Evolutionary conservation across 30 jellyfish, hydroid and myxozoan genomes (phyloP), one percentile per base, ranked within the genome.

Genomic region (Cassiopea xamachana): DNA sequence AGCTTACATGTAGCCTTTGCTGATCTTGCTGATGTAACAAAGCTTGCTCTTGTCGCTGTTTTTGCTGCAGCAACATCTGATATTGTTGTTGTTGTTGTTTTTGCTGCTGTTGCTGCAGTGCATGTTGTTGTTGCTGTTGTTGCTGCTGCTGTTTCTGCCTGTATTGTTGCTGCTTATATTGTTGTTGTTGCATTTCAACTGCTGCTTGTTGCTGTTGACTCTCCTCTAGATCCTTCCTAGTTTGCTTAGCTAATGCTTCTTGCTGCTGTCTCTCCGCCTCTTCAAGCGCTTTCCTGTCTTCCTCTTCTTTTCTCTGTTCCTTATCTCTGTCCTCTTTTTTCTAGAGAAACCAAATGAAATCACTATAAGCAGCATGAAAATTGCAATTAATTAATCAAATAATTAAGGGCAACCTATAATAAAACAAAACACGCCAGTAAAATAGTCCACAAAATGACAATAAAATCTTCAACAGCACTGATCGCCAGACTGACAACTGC

Each of bases 41-140:
- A 7, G 80, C 55, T 71, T 71, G 80, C 19, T 71, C 80, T 5
- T 71, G 80, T 71, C 80, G 80, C 78, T 74, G 87, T 62, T 94
- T 91, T 45, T 94, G 98, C 49, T 87, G 89, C 69, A 67, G 79
- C 75, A 81, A 89, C 87, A 74, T 86, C 51, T 91, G 97, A 19
- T 77, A 64, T 50, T 83, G 91, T 67, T 93, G 89, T 83, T 73
- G 3, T 51, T 93, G 91, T 7, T 93, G 98, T 60, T 87, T 90
- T 71, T 71, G 80, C 39, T 71, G 80, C 55, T 15, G 51, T 55
- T 15, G 48, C 69, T 61, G 83, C 83, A 60, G 92, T 44, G 69
- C 86, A 9, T 84, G 96, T 75, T 55, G 72, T 61, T 74, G 94
- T 48, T 83, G 98, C 69, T 48, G 83, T 70, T 60, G 81, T 17